phyloP scores from a whole-genome alignment of 2,797 vertebrate genomes.

The Phrynocephalus forsythii region DNA sequence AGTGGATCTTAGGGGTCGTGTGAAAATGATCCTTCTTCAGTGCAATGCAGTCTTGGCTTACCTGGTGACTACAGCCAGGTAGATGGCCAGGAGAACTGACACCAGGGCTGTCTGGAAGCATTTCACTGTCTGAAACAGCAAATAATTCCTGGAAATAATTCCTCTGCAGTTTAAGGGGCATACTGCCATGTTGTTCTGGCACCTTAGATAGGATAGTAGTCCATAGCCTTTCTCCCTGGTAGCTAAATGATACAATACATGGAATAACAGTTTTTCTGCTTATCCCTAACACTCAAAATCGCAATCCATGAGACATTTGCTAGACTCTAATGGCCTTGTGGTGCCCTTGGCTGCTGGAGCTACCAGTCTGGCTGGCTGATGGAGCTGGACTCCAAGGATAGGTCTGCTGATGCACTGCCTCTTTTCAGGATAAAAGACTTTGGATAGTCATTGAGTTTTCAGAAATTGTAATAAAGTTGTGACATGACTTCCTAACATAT shows the following conservation, averaged over 20 bases:
- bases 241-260: background rate
- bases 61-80: background rate
- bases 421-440: background rate
- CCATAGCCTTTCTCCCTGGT: background rate
- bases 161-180: background rate
- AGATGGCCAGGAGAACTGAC: background rate
- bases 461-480: background rate
- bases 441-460: conserved; percentile 12
- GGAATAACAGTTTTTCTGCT: background rate
- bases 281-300: background rate
- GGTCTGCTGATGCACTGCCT: background rate
- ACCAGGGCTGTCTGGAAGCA: background rate
- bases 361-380: background rate
- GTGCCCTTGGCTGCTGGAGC: background rate
- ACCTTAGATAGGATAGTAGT: too few relatives aligned
- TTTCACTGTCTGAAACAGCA: background rate
- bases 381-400: background rate
- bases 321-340: too few relatives aligned
- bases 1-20: too few relatives aligned
- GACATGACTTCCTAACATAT: background rate
- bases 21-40: background rate
- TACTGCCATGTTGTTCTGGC: background rate
- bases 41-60: background rate
- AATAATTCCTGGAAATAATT: background rate
- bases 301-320: background rate